These are phyloP conservation scores for Polyommatus icarus DNA, from an alignment of 2,888 invertebrate species.

Conservation along the genomic window DNA sequence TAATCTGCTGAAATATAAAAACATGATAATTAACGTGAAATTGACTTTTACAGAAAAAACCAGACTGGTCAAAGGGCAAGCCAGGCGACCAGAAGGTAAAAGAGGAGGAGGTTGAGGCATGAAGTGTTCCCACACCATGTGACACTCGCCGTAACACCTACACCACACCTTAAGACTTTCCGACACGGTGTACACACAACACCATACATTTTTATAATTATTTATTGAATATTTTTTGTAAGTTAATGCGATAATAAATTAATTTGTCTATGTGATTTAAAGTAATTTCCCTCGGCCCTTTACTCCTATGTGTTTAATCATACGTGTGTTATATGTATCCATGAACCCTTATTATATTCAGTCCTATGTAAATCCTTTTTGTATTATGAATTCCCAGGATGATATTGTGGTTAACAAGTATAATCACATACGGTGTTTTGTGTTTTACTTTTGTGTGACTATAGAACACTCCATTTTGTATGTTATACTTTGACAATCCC, in stretches of 20 bases:
- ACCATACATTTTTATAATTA: conserved; percentile 68
- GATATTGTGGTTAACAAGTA: conserved; percentile 1
- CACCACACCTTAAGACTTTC: conserved; percentile 57
- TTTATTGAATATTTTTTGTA: conserved; percentile 73
- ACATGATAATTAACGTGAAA: conserved; percentile 5
- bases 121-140: conserved; percentile 72
- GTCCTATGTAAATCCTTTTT: conserved; percentile 11
- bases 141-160: conserved; percentile 64
- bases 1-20: background rate
- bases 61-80: conserved; percentile 96
- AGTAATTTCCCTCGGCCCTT: conserved; percentile 50
- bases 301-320: background rate
- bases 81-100: conserved; percentile 94
- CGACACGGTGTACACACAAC: conserved; percentile 47
- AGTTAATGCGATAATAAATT: conserved; percentile 74
- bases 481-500: background rate
- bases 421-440: background rate
- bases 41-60: conserved; percentile 89
- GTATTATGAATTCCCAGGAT: background rate
- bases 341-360: background rate
- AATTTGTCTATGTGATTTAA: conserved; percentile 69
- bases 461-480: background rate
- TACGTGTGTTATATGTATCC: background rate
- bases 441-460: background rate
- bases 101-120: conserved; percentile 91